phyloP scores from a whole-genome alignment of 1,140 invertebrate genomes.

The Achroia grisella region DNA sequence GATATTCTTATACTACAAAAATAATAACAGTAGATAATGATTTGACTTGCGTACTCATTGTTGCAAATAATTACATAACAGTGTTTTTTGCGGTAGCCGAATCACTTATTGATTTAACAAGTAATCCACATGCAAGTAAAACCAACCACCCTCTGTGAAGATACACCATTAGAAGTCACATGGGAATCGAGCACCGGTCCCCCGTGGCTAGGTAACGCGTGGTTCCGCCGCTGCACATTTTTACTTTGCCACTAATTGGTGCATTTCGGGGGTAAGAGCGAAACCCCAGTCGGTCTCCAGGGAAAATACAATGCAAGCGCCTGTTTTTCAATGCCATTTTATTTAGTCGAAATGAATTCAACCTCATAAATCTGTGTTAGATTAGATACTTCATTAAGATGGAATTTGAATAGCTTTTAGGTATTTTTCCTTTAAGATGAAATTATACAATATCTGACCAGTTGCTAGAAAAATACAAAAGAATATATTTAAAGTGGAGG shows the following conservation, averaged over 20 bases:
- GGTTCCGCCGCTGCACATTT: slow-evolving; percentile 62
- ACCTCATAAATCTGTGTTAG: neutral
- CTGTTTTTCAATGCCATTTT: slow-evolving; percentile 61
- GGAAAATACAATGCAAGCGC: slow-evolving; percentile 36
- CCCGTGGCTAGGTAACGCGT: slow-evolving; percentile 38
- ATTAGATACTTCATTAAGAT: no score
- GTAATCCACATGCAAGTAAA: slow-evolving; percentile 54
- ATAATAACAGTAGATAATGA: no score
- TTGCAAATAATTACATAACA: no score
- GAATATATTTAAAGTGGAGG: no score
- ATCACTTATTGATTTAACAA: slow-evolving; percentile 56
- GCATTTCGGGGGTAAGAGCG: slow-evolving; percentile 47
- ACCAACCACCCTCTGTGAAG: slow-evolving; percentile 56
- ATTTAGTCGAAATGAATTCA: slow-evolving; percentile 51
- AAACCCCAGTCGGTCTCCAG: slow-evolving; percentile 40
- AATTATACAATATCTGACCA: no score
- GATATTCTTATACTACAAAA: no score
- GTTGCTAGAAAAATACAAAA: no score
- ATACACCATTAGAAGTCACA: slow-evolving; percentile 61
- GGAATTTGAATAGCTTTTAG: neutral
- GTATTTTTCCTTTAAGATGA: no score
- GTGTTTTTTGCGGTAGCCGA: slow-evolving; percentile 6
- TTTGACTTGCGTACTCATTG: no score
- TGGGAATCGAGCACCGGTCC: slow-evolving; percentile 39
- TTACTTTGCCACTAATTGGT: slow-evolving; percentile 69